phyloP scores from a whole-genome alignment of 2,113 vertebrate genomes.

The Callocephalon fimbriatum region DNA sequence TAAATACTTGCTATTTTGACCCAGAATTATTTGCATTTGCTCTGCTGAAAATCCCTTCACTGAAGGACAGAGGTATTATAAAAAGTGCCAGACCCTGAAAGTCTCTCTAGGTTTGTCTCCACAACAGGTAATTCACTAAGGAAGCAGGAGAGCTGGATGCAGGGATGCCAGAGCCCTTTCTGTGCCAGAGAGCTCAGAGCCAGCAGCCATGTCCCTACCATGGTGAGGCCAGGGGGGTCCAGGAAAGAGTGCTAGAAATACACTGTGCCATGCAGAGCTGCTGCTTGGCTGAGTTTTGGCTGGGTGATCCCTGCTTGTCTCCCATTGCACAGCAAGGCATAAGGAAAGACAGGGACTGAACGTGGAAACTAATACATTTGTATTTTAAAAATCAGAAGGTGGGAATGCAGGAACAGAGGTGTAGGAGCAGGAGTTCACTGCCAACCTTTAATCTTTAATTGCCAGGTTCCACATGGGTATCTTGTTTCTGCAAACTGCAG shows the following conservation, averaged over 20 bases:
- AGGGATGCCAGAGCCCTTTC: neutral
- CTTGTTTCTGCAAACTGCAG: neutral
- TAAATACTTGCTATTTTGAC: neutral
- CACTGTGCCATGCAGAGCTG: fast-evolving
- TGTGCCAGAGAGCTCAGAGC: neutral
- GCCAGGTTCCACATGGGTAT: neutral
- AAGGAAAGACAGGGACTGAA: neutral
- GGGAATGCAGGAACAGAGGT: neutral
- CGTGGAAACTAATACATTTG: neutral
- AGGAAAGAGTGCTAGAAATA: neutral
- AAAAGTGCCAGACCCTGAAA: neutral
- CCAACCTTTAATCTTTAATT: neutral
- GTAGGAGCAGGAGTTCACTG: neutral
- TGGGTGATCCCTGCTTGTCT: neutral
- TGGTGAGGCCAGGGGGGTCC: neutral
- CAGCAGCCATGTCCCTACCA: fast-evolving
- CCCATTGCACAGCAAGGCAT: neutral
- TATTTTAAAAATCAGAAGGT: neutral
- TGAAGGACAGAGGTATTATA: neutral
- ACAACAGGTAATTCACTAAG: fast-evolving
- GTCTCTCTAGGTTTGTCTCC: neutral
- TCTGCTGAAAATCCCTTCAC: neutral
- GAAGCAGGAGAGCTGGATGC: neutral
- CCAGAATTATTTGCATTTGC: neutral
- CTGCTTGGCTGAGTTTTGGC: neutral